Conservation (phyloP, 1,140 invertebrate species). For the Littorina saxatilis region DNA sequence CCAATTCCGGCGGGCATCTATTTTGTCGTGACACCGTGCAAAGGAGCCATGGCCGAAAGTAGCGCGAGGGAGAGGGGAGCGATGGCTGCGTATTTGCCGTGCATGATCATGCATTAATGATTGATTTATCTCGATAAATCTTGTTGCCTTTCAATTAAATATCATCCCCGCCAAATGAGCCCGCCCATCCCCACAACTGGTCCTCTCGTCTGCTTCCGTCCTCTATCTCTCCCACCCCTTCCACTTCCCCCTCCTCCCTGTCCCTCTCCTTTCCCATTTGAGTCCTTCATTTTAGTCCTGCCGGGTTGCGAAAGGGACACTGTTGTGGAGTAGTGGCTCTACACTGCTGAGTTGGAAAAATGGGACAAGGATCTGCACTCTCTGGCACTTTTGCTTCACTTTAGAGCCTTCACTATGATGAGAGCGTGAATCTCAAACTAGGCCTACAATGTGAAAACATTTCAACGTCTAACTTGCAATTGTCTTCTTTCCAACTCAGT, state of each 20-base stretch:
- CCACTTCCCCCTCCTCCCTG: background rate
- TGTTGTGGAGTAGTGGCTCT: too few species aligned
- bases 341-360: too few species aligned
- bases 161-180: constrained; percentile 46
- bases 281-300: too few species aligned
- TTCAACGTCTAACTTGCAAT: too few species aligned
- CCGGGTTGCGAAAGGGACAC: too few species aligned
- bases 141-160: constrained; percentile 52
- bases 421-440: too few species aligned
- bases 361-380: too few species aligned
- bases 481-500: too few species aligned
- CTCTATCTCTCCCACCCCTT: background rate
- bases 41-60: too few species aligned
- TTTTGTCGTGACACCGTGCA: background rate
- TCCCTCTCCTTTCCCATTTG: background rate
- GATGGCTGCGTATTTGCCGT: constrained; percentile 41
- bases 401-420: too few species aligned
- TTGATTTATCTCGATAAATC: constrained; percentile 50
- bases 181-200: constrained; percentile 28
- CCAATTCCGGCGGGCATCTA: background rate
- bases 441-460: too few species aligned
- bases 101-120: constrained; percentile 51
- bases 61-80: background rate
- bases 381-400: too few species aligned
- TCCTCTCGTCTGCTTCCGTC: background rate